These are phyloP conservation scores for Dromococcyx pavoninus DNA, from an alignment of 2,797 vertebrate genomes.

Conservation along the genomic window DNA sequence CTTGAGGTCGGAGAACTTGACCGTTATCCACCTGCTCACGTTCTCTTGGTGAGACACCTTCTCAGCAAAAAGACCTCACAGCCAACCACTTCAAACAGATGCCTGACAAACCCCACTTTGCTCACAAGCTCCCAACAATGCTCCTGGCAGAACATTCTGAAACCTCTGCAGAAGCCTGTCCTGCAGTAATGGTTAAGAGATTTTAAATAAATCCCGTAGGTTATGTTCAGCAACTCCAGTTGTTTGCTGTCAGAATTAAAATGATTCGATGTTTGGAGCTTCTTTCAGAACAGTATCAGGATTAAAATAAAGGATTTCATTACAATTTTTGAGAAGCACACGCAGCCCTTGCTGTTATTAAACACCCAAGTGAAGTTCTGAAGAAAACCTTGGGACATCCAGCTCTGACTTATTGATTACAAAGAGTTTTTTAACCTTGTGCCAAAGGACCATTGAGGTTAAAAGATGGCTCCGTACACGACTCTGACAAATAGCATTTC, in stretches of 20 bases:
- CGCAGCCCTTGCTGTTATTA: slow-evolving; percentile 39
- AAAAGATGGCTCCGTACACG: slow-evolving; percentile 10
- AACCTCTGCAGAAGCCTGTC: background rate
- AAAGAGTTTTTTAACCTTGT: slow-evolving; percentile 49
- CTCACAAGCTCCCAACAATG: background rate
- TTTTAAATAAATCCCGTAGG: rapidly evolving
- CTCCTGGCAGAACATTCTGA: background rate
- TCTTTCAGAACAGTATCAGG: background rate
- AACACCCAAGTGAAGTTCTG: slow-evolving; percentile 57
- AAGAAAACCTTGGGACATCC: slow-evolving; percentile 61
- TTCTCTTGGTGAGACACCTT: background rate
- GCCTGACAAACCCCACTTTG: background rate
- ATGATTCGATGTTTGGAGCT: background rate
- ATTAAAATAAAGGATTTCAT: background rate
- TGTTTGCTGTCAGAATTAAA: background rate
- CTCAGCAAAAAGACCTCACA: background rate
- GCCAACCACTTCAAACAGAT: background rate
- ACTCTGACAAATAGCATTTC: slow-evolving; percentile 47
- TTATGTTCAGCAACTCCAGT: background rate
- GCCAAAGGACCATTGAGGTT: slow-evolving; percentile 72
- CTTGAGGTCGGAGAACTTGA: background rate
- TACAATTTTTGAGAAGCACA: background rate
- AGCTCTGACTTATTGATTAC: slow-evolving; percentile 54
- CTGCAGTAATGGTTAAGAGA: background rate
- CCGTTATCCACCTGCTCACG: background rate